Evolutionary conservation across 2,113 vertebrate species (phyloP), one percentile per base, ranked within the genome.

Genomic region (Trochalopteron elliotii): DNA sequence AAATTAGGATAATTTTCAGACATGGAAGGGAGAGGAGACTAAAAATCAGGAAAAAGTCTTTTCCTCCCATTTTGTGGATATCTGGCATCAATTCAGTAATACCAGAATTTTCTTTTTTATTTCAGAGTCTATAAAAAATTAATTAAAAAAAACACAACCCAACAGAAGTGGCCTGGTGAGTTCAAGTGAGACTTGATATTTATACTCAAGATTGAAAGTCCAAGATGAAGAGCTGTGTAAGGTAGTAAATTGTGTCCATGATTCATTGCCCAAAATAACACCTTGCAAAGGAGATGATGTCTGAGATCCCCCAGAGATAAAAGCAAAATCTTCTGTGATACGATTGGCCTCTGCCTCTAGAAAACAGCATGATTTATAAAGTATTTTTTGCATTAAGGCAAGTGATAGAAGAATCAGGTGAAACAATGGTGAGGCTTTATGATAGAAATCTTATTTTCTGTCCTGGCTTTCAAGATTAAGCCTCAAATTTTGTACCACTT

Each of bases 171-270:
- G 25, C 33, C 59, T 65, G 59, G 40, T 39, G 60, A 83, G 83
- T 76, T 91, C 74, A 64, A 94, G 81, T 35, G 75, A 74, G 82
- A 83, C 55, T 64, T 89, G n/a, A 40, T 93, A 87, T 79, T 91
- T 90, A 85, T 37, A 85, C 42, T 91, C 49, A 15, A 50, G 59
- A 59, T 59, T 50, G 57, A 67, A 94, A 83, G 39, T 70, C 75
- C 42, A 52, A 94, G 90, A 77, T 70, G 71, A 93, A 90, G 76
- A 90, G 42, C 55, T 72, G 28, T 86, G 37, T 77, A 56, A 81
- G 52, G 49, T 7, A 88, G 71, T 86, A 84, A 92, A 89, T 52
- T 33, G n/a, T 27, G 19, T 44, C 83, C 57, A n/a, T 49, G 47
- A 91, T 68, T 94, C 60, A 45, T 30, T 89, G 89, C 8, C 44